Evolutionary conservation across 2,797 vertebrate species (phyloP).

Genomic region (Chrosomus eos): DNA sequence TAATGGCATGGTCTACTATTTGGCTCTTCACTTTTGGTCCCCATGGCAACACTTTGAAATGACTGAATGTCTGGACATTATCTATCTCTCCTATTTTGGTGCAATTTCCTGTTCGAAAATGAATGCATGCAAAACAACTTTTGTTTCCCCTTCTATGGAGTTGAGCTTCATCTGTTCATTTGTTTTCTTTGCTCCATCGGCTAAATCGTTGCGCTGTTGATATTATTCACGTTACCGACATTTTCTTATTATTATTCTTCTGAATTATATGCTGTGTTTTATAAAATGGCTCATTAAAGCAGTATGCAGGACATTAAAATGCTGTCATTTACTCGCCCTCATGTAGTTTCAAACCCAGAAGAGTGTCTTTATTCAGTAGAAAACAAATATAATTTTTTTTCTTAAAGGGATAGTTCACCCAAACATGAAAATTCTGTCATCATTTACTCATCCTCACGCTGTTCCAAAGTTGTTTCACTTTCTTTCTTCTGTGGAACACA

Average conservation of each 20-base stretch:
- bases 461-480: not conserved
- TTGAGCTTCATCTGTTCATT: not conserved
- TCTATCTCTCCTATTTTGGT: slow-evolving; percentile 8
- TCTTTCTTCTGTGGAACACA: no score
- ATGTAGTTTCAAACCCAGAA: not conserved
- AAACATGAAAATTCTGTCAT: not conserved
- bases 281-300: not conserved
- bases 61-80: slow-evolving; percentile 16
- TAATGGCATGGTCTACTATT: not conserved
- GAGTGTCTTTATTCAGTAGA: not conserved
- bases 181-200: not conserved
- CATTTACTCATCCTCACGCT: not conserved
- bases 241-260: not conserved
- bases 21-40: slow-evolving; percentile 40
- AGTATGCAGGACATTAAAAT: not conserved
- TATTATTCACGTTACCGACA: not conserved
- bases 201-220: not conserved
- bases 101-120: not conserved
- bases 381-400: not conserved
- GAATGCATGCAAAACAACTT: not conserved
- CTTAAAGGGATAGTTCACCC: not conserved
- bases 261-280: not conserved
- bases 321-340: not conserved
- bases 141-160: not conserved
- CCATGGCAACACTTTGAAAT: slow-evolving; percentile 51